Conservation (phyloP, 2,113 vertebrate species). For the Galbula dea region DNA sequence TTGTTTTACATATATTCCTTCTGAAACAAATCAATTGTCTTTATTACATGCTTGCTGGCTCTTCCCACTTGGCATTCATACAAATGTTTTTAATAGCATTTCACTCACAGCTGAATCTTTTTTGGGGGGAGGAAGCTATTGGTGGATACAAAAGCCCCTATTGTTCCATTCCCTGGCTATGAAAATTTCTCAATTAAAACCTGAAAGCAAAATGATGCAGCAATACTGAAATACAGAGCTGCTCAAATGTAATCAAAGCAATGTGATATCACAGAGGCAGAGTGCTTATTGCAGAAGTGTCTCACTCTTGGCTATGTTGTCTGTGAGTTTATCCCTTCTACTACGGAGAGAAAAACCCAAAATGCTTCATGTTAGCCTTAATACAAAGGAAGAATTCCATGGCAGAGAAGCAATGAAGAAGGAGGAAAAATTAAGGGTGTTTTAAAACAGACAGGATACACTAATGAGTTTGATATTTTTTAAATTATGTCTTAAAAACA, state of each 20-base stretch:
- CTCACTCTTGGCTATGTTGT: not conserved
- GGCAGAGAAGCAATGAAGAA: not conserved
- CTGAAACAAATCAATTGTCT: not conserved
- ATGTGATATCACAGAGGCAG: not conserved
- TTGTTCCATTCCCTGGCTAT: not conserved
- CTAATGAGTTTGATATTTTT: not conserved
- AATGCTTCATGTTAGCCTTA: not conserved
- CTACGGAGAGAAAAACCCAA: not conserved
- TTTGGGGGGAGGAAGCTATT: not conserved
- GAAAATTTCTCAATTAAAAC: slow-evolving; percentile 14
- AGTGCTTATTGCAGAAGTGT: not conserved
- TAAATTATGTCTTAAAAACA: not conserved
- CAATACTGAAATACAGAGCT: not conserved
- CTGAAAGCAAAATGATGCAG: not conserved
- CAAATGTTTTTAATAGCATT: not conserved
- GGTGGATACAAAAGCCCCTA: not conserved
- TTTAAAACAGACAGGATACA: not conserved
- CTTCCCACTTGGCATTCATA: not conserved
- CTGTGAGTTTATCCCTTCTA: not conserved
- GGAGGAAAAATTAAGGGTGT: not conserved
- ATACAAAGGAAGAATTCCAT: not conserved
- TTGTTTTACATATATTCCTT: not conserved
- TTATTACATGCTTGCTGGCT: not conserved
- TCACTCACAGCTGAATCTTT: not conserved
- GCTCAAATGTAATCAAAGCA: not conserved